Conservation (phyloP, 2,888 invertebrate species). For the Drosophila neutralis region DNA sequence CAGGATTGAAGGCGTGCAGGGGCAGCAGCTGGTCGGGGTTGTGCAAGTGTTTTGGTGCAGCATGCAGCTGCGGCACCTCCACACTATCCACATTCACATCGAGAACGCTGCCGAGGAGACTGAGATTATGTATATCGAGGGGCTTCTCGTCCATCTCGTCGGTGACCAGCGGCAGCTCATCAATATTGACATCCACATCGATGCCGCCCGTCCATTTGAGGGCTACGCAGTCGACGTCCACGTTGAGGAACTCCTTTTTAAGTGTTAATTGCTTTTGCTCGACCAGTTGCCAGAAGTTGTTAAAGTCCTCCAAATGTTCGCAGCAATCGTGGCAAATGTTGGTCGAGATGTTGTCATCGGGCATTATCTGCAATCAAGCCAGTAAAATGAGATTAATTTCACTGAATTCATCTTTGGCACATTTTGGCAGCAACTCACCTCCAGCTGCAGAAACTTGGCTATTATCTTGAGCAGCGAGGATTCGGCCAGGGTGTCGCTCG, state of each 20-base stretch:
- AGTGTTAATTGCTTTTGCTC: constrained; percentile 72
- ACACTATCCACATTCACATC: constrained; percentile 72
- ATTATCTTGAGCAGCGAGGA: constrained; percentile 74
- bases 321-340: constrained; percentile 67
- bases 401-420: background rate
- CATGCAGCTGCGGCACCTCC: constrained; percentile 44
- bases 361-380: constrained; percentile 49
- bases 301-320: constrained; percentile 74
- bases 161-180: constrained; percentile 65
- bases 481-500: constrained; percentile 66
- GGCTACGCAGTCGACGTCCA: constrained; percentile 66
- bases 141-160: constrained; percentile 71
- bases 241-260: constrained; percentile 67
- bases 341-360: constrained; percentile 69
- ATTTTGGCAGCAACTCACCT: constrained; percentile 45
- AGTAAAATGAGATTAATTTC: background rate
- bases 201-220: constrained; percentile 61
- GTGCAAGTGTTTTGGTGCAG: constrained; percentile 1
- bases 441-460: constrained; percentile 73
- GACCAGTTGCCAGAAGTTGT: constrained; percentile 68
- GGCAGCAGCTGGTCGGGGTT: background rate
- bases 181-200: constrained; percentile 68
- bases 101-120: constrained; percentile 64
- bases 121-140: constrained; percentile 67
- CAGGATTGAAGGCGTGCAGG: background rate